phyloP scores from a whole-genome alignment of 2,888 invertebrate species.

The Ligdia adustata region DNA sequence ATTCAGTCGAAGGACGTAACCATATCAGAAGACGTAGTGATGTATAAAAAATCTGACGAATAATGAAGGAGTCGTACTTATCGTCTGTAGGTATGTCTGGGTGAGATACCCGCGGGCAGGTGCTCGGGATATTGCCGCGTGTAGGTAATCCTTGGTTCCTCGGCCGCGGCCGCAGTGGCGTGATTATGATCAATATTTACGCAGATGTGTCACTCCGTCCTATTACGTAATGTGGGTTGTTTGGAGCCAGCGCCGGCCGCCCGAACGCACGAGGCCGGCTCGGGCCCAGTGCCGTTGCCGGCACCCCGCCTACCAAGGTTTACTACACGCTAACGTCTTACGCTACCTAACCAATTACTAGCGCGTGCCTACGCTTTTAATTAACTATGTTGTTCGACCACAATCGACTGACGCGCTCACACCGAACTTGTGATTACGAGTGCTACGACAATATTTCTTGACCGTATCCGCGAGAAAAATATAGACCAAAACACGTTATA shows the following conservation, averaged over 20 bases:
- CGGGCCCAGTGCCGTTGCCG: no score
- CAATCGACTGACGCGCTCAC: not conserved
- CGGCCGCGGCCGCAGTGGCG: conserved; percentile 58
- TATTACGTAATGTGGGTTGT: conserved; percentile 70
- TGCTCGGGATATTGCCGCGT: conserved; percentile 53
- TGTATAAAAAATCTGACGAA: not conserved
- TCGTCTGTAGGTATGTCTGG: conserved; percentile 20
- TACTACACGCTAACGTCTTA: conserved; percentile 12
- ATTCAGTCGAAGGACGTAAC: not conserved
- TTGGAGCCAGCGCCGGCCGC: conserved; percentile 35
- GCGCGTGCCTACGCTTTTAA: conserved; percentile 31
- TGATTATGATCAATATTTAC: conserved; percentile 78
- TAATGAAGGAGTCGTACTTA: not conserved
- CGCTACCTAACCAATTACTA: conserved; percentile 35
- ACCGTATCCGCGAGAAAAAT: conserved; percentile 28
- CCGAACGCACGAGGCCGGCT: conserved; percentile 21
- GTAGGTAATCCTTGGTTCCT: conserved; percentile 57
- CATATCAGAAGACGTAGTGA: not conserved
- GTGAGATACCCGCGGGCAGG: conserved; percentile 44
- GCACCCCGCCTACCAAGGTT: conserved; percentile 9
- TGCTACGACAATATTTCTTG: conserved; percentile 18
- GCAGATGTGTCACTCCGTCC: conserved; percentile 65
- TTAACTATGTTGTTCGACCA: conserved; percentile 27
- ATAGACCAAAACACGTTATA: conserved; percentile 46
- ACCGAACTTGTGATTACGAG: conserved; percentile 9